phyloP scores from a whole-genome alignment of 2,113 vertebrate genomes.

The Oxyruncus cristatus region DNA sequence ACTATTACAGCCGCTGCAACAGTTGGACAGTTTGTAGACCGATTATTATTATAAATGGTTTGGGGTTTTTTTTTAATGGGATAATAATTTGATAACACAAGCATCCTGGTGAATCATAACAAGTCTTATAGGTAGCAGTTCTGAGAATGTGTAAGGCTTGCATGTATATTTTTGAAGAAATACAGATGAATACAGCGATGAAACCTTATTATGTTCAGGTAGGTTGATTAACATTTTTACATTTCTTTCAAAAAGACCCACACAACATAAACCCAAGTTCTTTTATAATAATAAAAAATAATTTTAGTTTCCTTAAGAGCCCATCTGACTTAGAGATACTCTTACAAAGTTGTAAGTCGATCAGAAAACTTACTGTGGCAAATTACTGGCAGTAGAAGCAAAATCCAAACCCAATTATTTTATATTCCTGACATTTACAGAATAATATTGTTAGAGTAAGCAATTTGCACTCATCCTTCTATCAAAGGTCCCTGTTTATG shows the following conservation, averaged over 20 bases:
- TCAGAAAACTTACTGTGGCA: not conserved
- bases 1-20: not conserved
- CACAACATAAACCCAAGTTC: not conserved
- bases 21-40: conserved; percentile 4
- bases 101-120: not conserved
- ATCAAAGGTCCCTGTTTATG: not conserved
- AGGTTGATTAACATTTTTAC: not conserved
- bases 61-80: not conserved
- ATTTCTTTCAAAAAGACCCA: not conserved
- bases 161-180: not conserved
- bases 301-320: not conserved
- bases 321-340: not conserved
- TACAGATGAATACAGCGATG: not conserved
- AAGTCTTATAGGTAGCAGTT: not conserved
- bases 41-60: not conserved
- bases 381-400: not conserved
- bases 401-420: not conserved
- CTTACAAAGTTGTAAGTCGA: not conserved
- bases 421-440: not conserved
- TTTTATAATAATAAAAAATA: not conserved
- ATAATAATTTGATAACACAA: not conserved
- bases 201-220: not conserved
- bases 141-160: not conserved
- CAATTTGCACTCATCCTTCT: not conserved
- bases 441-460: not conserved